Evolutionary conservation across 2,113 vertebrate genomes (phyloP).

Genomic region (Tragelaphus scriptus): DNA sequence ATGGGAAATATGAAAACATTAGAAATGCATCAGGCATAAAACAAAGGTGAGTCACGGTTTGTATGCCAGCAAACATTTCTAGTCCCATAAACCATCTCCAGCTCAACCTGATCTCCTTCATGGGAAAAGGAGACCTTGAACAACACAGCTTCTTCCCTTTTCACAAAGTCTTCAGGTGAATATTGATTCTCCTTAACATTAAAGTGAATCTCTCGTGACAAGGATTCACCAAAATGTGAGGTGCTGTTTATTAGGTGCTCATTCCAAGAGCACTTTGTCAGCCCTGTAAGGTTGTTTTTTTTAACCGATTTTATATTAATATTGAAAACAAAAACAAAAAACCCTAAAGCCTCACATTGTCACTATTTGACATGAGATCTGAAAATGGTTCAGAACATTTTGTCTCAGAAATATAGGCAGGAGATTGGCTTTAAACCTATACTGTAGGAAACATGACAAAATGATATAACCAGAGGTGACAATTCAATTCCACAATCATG

Average conservation of each 20-base stretch:
- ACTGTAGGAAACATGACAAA: not conserved
- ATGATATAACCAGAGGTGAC: constrained; percentile 32
- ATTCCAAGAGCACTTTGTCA: not conserved
- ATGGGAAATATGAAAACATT: not conserved
- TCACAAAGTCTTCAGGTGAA: not conserved
- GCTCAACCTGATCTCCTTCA: not conserved
- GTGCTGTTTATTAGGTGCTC: not conserved
- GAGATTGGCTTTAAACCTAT: not conserved
- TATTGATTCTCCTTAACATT: not conserved
- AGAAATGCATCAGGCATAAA: not conserved
- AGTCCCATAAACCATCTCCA: not conserved
- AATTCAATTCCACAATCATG: constrained; percentile 37
- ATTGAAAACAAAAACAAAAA: not conserved
- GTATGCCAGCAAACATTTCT: not conserved
- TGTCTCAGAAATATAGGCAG: not conserved
- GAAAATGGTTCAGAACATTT: not conserved
- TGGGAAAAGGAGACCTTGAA: not conserved
- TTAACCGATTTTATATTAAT: not conserved
- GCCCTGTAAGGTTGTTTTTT: not conserved
- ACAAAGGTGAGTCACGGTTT: accelerated
- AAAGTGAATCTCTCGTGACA: not conserved
- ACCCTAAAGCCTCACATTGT: not conserved
- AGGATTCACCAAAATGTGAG: not conserved
- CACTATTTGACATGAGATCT: constrained; percentile 26
- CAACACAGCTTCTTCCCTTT: not conserved